Percentiles rank a stretch among this genome's conserved stretches.
These are phyloP conservation scores for Heliconius congener DNA, from an alignment of 1,140 invertebrate species.

Conservation along the genomic window DNA sequence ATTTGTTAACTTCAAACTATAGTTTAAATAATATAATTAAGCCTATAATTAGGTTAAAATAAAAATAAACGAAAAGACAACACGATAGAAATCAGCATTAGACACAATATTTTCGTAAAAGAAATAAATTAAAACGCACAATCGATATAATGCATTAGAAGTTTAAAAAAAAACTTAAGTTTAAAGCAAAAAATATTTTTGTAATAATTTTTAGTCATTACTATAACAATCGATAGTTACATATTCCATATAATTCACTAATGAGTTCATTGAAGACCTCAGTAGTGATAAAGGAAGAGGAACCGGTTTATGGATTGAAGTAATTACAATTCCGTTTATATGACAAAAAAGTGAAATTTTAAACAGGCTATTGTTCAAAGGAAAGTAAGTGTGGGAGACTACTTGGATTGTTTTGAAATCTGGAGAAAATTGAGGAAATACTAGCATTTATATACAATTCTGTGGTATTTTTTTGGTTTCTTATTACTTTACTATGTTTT, in stretches of 20 bases:
- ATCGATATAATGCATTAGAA: no score
- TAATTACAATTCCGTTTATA: constrained; percentile 58
- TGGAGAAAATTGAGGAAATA: constrained; percentile 60
- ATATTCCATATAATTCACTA: neutral
- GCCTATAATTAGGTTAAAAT: neutral
- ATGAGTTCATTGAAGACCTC: constrained; percentile 9
- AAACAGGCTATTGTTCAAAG: constrained; percentile 69
- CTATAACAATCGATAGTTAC: neutral
- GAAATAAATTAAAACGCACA: no score
- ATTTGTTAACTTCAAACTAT: neutral
- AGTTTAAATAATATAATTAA: neutral
- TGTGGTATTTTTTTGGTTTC: constrained; percentile 19
- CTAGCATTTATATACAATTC: constrained; percentile 27
- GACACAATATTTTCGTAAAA: no score
- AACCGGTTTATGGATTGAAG: constrained; percentile 43
- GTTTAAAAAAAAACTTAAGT: no score
- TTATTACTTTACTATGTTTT: neutral
- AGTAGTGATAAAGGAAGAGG: constrained; percentile 55
- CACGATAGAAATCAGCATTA: no score
- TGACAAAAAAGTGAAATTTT: constrained; percentile 78
- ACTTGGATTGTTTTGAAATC: constrained; percentile 34
- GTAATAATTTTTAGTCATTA: neutral
- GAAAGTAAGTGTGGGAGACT: constrained; percentile 72
- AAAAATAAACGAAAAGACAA: neutral
- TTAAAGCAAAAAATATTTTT: neutral